Base-by-base conservation (phyloP, 2,113 vertebrate species). In the Mastomys natalensis region DNA sequence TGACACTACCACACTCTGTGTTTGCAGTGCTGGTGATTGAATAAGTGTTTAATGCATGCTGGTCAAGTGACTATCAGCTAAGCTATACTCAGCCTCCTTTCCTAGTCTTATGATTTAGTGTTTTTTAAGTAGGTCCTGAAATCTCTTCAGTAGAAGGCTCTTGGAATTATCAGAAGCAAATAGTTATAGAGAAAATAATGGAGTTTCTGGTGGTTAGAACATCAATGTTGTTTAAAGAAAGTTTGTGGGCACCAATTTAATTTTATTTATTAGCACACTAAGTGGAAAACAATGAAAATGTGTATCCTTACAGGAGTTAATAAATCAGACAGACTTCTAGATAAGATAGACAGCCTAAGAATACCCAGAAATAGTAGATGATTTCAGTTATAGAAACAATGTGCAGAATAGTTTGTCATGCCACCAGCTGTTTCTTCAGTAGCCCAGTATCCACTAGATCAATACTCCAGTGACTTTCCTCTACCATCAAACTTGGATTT, bases 161-260 rank as follows among this genome's bases (percentile, higher is more conserved):
- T 97, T 97, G 97, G 89, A 97, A 98, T 98, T 97, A 96, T 97
- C 97, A 97, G 98, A 97, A 98, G 95, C 85, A 96, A 96, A 97
- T 97, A 97, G 94, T 96, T 96, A 92, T 92, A 94, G 97, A 97
- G 87, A 96, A 89, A 73, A 97, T 97, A 97, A 96, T 95, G 90
- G 95, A 95, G 1, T 13, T 85, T 82, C 94, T 97, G 93, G 96
- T 97, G 96, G 93, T 98, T 95, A 90, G 70, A 93, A 94, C 87
- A 96, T 97, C 97, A 97, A 97, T 96, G 89, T 81, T 97, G 97
- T 97, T 96, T 97, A 98, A 97, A 98, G 98, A 97, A 95, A 96
- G 74, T 95, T 97, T 96, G 95, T 97, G 85, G 97, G 73, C 91
- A 2, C 89, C 87, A 81, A 91, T 94, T 93, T 97, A 48, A 13